Evolutionary conservation across 2,888 invertebrate genomes (phyloP).

Genomic region (Perizoma flavofasciatum): DNA sequence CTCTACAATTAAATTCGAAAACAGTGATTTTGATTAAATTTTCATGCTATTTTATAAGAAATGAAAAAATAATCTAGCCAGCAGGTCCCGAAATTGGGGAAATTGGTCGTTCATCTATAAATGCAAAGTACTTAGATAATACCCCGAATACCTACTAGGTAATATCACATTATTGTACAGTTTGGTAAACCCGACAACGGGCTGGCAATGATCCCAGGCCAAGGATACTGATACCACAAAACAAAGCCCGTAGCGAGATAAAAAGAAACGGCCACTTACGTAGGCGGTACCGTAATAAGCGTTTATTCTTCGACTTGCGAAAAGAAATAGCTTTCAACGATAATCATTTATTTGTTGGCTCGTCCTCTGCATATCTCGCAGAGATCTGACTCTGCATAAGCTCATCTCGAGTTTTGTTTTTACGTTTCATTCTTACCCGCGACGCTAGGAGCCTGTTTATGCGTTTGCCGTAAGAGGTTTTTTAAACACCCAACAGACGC

Average conservation of each 20-base stretch:
- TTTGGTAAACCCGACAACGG: constrained; percentile 6
- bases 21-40: too few relatives aligned
- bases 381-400: constrained; percentile 28
- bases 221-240: constrained; percentile 38
- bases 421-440: constrained; percentile 25
- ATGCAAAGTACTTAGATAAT: too few relatives aligned
- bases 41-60: too few relatives aligned
- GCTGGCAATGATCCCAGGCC: constrained; percentile 15
- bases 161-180: background rate
- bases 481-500: too few relatives aligned
- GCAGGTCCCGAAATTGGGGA: too few relatives aligned
- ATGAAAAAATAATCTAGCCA: too few relatives aligned
- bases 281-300: constrained; percentile 69
- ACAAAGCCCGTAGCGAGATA: constrained; percentile 62
- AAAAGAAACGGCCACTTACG: constrained; percentile 62
- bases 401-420: constrained; percentile 27
- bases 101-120: too few relatives aligned
- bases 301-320: constrained; percentile 57
- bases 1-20: too few relatives aligned
- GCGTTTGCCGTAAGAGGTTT: too few relatives aligned
- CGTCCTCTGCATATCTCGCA: constrained; percentile 45
- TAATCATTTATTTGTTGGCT: constrained; percentile 52
- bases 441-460: background rate
- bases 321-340: constrained; percentile 49
- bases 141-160: too few relatives aligned